phyloP scores from a whole-genome alignment of 2,113 vertebrate species.

The Onychostoma macrolepis region DNA sequence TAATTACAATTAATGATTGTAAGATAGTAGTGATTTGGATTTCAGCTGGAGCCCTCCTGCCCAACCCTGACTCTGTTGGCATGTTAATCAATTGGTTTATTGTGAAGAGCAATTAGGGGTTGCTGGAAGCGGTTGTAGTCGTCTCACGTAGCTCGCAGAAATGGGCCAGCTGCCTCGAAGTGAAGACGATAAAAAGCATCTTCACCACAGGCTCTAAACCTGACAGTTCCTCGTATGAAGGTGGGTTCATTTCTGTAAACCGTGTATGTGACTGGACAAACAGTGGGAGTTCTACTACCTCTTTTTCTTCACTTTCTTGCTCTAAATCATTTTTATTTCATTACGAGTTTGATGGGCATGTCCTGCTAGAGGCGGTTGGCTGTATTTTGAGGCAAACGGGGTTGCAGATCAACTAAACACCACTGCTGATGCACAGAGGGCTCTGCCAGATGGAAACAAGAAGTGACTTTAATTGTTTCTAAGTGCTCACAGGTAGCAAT shows the following conservation, averaged over 20 bases:
- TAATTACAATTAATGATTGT: constrained; percentile 53
- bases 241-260: constrained; percentile 25
- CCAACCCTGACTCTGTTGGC: constrained; percentile 29
- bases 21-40: constrained; percentile 46
- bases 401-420: constrained; percentile 9
- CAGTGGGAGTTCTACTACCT: background rate
- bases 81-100: constrained; percentile 53
- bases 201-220: constrained; percentile 21
- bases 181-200: background rate
- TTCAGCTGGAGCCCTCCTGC: constrained; percentile 48
- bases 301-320: background rate
- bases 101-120: constrained; percentile 44
- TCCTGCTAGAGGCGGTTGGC: background rate
- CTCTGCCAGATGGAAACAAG: constrained; percentile 24
- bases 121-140: constrained; percentile 12
- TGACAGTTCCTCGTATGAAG: constrained; percentile 29
- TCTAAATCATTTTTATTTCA: background rate
- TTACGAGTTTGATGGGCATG: background rate
- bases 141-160: constrained; percentile 26
- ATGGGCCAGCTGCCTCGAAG: constrained; percentile 22
- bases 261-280: background rate
- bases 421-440: background rate
- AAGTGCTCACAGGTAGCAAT: constrained; percentile 28
- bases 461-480: constrained; percentile 39
- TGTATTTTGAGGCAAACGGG: constrained; percentile 25